These are phyloP conservation scores for Cryptoblepharus egeriae DNA, from an alignment of 2,797 vertebrate genomes.

Conservation along the genomic window DNA sequence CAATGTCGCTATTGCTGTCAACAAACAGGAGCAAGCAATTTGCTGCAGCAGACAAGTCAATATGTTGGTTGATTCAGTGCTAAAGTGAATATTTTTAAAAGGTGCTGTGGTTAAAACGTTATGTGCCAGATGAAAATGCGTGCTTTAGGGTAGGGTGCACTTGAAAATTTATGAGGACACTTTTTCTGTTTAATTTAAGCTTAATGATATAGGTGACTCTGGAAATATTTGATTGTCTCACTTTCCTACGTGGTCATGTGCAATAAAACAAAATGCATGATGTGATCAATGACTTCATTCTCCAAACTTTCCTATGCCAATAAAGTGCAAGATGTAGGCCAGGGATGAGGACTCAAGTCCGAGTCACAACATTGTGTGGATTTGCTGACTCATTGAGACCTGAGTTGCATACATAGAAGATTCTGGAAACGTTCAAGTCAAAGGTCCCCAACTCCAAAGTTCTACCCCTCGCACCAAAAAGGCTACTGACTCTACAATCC, in stretches of 20 bases:
- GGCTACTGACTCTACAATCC: too few species aligned
- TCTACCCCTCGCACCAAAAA: too few species aligned
- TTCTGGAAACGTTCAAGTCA: too few species aligned
- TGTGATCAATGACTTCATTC: neutral
- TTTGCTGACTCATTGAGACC: too few species aligned
- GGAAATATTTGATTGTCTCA: neutral
- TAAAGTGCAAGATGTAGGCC: neutral
- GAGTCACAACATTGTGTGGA: too few species aligned
- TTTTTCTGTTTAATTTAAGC: slow-evolving; percentile 30
- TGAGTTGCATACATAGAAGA: too few species aligned
- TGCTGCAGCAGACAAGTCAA: slow-evolving; percentile 43
- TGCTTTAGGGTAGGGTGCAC: neutral
- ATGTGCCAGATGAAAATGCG: slow-evolving; percentile 3
- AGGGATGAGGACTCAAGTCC: too few species aligned
- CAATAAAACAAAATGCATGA: neutral
- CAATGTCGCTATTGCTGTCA: slow-evolving; percentile 59
- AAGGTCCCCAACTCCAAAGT: too few species aligned
- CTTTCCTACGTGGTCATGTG: neutral
- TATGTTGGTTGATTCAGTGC: slow-evolving; percentile 28
- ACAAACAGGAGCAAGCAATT: slow-evolving; percentile 48
- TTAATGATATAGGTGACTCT: neutral
- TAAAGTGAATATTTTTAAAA: slow-evolving; percentile 31
- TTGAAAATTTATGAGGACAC: neutral
- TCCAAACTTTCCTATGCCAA: neutral
- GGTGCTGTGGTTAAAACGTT: neutral